Evolutionary conservation across 2,797 vertebrate species (phyloP).

Genomic region (Hipposideros larvatus): DNA sequence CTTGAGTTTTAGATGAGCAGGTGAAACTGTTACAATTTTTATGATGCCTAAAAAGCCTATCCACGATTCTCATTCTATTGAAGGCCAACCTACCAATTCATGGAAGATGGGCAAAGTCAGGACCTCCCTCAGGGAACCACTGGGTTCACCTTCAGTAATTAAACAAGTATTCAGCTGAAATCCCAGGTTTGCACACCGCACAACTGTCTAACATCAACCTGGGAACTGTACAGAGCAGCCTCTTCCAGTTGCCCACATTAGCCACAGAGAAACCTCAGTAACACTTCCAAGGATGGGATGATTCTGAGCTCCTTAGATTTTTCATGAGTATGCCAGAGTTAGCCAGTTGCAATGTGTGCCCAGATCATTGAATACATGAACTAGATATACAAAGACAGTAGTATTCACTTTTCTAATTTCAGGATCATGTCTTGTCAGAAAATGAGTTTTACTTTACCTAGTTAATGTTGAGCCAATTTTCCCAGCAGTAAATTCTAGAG

Average conservation of each 20-base stretch:
- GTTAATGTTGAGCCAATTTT: not conserved
- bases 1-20: not conserved
- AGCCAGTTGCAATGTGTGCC: not conserved
- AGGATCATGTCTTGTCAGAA: not conserved
- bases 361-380: not conserved
- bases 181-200: not conserved
- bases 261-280: not conserved
- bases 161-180: not conserved
- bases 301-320: not conserved
- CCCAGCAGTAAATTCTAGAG: not conserved
- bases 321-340: not conserved
- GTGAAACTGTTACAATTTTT: not conserved
- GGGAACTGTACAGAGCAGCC: not conserved
- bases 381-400: not conserved
- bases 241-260: not conserved
- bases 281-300: not conserved
- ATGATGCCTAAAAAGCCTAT: not conserved
- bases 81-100: not conserved
- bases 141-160: not conserved
- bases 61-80: not conserved
- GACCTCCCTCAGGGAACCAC: not conserved
- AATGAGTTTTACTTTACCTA: slow-evolving; percentile 24
- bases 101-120: not conserved
- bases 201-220: not conserved
- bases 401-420: not conserved